These are phyloP conservation scores for Dendrocopos noguchii DNA, from an alignment of 2,113 vertebrate genomes.

Conservation along the genomic window DNA sequence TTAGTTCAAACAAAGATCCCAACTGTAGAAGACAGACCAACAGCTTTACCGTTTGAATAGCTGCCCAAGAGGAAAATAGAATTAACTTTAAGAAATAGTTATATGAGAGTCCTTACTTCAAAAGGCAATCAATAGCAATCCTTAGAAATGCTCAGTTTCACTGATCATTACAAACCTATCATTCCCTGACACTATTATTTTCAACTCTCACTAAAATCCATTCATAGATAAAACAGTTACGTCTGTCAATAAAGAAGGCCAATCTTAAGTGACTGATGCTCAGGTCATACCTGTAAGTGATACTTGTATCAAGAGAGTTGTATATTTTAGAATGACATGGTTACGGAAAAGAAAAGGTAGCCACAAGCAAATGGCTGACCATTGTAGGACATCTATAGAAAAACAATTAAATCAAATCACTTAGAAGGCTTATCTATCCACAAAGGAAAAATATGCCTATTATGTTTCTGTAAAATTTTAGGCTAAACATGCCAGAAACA, in stretches of 20 bases:
- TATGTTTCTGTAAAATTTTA: not conserved
- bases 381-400: not conserved
- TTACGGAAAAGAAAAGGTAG: not conserved
- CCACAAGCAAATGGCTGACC: not conserved
- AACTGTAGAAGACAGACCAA: not conserved
- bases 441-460: not conserved
- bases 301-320: not conserved
- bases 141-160: not conserved
- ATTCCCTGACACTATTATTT: not conserved
- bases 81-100: not conserved
- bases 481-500: not conserved
- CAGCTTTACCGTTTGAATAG: not conserved
- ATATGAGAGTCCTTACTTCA: not conserved
- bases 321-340: not conserved
- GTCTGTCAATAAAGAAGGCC: not conserved
- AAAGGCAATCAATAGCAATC: not conserved
- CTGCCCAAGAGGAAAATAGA: not conserved
- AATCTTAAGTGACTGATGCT: not conserved
- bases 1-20: conserved; percentile 1
- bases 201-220: not conserved
- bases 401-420: not conserved
- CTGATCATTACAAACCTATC: not conserved
- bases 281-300: not conserved
- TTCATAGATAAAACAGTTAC: not conserved
- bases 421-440: not conserved